Base-by-base conservation (phyloP, 2,888 invertebrate genomes). In the Synanthedon andrenaeformis region DNA sequence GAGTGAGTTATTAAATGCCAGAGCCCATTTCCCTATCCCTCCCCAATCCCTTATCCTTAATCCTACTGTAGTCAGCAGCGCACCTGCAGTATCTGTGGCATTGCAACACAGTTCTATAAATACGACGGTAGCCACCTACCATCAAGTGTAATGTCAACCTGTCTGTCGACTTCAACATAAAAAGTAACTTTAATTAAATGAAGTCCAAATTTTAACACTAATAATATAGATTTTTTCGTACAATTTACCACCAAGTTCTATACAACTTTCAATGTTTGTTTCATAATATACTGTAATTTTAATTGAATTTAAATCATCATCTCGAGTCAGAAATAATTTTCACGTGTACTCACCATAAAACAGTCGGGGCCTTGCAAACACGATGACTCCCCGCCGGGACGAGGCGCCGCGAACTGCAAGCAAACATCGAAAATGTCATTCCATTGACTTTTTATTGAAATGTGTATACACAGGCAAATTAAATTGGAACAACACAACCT, bases 291-390 rank as follows among this genome's bases (percentile, higher is more conserved):
- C 17, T 45, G 13, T 45, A 45, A 45, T 45, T 45, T 45, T 45
- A 45, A 45, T 45, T 13, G 45, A 45, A 45, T 51, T 51, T 45
- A 45, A 42, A 41, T 42, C 45, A 45, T 13, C 42, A 42, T 17
- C 19, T 23, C 17, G 42, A 52, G 42, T 51, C 41, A 51, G 35
- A 13, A 17, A 41, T 12, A n/a, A 42, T 52, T 41, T 41, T 23
- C n/a, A 12, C 11, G 52, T 17, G 63, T 63, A 89, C 91, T 90
- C 78, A 91, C 91, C 91, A 91, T 91, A 83, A 91, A 92, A 78
- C 91, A 92, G 85, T 91, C 91, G 63, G 91, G 91, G 74, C 91
- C 91, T 79, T 91, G 91, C 78, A 91, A 86, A 79, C 91, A 92
- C 72, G 90, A 90, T 55, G 90, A 89, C 82, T 91, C 90, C 76